phyloP scores from a whole-genome alignment of 1,140 invertebrate genomes.

The Drosophila guanche region DNA sequence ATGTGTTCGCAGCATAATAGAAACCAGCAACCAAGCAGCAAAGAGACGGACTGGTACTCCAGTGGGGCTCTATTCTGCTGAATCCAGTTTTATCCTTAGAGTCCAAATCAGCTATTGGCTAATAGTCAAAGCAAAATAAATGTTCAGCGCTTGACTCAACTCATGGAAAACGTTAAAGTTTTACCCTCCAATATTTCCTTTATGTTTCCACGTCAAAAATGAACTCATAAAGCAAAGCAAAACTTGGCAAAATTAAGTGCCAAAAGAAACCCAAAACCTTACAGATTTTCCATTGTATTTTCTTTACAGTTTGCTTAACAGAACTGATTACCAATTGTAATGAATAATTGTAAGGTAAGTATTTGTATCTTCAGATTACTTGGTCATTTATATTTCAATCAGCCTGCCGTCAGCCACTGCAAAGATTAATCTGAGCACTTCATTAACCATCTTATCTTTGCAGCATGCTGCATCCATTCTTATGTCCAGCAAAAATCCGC shows the following conservation, averaged over 20 bases:
- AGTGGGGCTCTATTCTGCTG: no score
- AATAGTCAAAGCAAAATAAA: constrained; percentile 64
- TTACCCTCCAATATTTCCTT: not conserved
- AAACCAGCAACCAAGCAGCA: constrained; percentile 55
- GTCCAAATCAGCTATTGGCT: constrained; percentile 19
- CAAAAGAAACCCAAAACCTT: not conserved
- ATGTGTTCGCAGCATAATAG: constrained; percentile 67
- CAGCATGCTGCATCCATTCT: no score
- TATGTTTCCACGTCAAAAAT: not conserved
- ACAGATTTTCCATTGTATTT: not conserved
- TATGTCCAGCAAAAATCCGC: not conserved
- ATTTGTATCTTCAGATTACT: no score
- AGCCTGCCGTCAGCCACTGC: no score
- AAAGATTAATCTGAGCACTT: no score
- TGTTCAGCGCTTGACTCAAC: constrained; percentile 52
- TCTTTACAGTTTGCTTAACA: not conserved
- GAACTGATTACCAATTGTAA: not conserved
- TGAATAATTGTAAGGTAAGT: no score
- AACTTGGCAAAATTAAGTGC: constrained; percentile 1
- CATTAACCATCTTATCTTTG: no score
- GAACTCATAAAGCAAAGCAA: not conserved
- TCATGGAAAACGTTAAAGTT: constrained; percentile 26
- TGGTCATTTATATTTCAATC: no score
- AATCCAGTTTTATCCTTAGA: not conserved
- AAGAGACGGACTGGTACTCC: constrained; percentile 18